These are phyloP conservation scores for Papilio machaon DNA, from an alignment of 1,140 invertebrate genomes.

Conservation along the genomic window DNA sequence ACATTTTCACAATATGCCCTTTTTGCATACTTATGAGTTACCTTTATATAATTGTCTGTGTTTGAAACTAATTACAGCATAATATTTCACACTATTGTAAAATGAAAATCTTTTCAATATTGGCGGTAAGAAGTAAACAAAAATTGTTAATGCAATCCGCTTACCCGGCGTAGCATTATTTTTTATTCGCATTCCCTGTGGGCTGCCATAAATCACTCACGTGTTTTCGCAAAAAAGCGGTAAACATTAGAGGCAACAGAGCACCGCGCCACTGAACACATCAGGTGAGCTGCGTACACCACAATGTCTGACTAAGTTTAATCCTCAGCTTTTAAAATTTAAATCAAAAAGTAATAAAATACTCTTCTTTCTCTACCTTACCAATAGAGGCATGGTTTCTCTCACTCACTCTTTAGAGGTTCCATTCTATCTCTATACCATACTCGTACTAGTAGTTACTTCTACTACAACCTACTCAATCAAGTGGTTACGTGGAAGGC, in stretches of 20 bases:
- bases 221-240: conserved; percentile 73
- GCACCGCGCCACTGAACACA: conserved; percentile 41
- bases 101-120: conserved; percentile 10
- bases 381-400: no score
- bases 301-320: conserved; percentile 42
- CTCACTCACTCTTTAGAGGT: background rate
- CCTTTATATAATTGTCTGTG: no score
- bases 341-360: no score
- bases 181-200: conserved; percentile 64
- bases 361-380: no score
- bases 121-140: conserved; percentile 28
- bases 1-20: background rate
- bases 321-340: background rate
- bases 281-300: conserved; percentile 42
- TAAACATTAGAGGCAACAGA: conserved; percentile 60
- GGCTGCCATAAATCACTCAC: conserved; percentile 76
- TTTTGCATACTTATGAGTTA: background rate
- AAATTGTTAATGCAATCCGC: conserved; percentile 71
- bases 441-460: no score
- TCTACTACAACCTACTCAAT: no score
- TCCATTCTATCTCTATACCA: no score
- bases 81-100: background rate
- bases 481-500: no score
- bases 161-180: conserved; percentile 67
- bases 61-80: no score